Conservation (phyloP, 2,797 vertebrate species). For the Sebastes goodei region DNA sequence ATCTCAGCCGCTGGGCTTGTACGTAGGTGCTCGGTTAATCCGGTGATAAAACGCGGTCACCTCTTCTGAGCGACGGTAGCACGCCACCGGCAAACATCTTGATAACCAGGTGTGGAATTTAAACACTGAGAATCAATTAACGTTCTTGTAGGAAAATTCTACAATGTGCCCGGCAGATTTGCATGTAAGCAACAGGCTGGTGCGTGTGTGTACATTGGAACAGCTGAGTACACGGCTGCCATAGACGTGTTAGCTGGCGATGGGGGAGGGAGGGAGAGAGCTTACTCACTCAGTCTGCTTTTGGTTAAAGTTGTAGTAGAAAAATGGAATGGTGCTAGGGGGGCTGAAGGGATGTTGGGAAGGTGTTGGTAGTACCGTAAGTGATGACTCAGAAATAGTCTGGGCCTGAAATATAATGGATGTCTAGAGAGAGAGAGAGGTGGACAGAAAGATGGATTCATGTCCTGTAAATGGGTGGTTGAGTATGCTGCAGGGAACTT, state of each 20-base stretch:
- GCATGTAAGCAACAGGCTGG: conserved; percentile 41
- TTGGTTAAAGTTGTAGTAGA: conserved; percentile 54
- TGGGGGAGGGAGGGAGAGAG: conserved; percentile 7
- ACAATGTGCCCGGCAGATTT: conserved; percentile 36
- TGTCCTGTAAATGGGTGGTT: neutral
- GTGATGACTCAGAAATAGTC: conserved; percentile 52
- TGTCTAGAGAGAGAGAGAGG: conserved; percentile 1
- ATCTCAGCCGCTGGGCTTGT: neutral
- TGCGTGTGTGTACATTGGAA: conserved; percentile 43
- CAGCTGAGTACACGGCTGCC: conserved; percentile 73
- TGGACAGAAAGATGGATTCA: neutral
- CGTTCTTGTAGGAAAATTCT: neutral
- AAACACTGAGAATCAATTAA: conserved; percentile 6
- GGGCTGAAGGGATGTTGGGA: conserved; percentile 16
- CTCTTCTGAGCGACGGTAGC: neutral
- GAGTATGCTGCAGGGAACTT: neutral
- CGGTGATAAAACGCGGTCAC: neutral
- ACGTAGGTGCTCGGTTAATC: neutral
- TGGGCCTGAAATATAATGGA: conserved; percentile 8
- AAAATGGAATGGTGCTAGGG: conserved; percentile 21
- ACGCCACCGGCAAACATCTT: neutral
- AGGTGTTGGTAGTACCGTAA: conserved; percentile 37
- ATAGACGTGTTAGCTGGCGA: conserved; percentile 23
- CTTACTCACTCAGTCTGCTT: conserved; percentile 54
- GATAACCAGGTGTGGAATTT: conserved; percentile 11